Evolutionary conservation across 2,797 vertebrate genomes (phyloP), one percentile per base, ranked within the genome.

Genomic region (Adelosebastes latens): DNA sequence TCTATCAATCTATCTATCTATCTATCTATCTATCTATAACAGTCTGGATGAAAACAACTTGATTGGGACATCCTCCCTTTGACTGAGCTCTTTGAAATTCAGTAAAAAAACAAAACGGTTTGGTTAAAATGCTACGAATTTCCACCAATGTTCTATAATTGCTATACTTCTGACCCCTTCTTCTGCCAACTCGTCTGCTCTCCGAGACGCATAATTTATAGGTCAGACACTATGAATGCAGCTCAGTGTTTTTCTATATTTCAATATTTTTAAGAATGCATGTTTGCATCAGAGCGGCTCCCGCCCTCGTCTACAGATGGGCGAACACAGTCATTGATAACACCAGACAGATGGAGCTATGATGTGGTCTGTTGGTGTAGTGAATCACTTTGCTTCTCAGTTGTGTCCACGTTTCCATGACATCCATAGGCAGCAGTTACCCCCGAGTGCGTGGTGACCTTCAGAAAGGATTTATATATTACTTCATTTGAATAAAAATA

Each of bases 321-420:
- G 4, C 16, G 76, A 71, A 34, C 78, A 11, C 68, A 62, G 82
- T 68, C 83, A 59, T 31, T 6, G 56, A 53, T 49, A 63, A 8
- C 24, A 46, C 24, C 65, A 53, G 59, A 75, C 87, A 84, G 82
- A 88, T 75, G 83, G 84, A 85, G 75, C 70, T 1, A 25, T 79
- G 72, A 39, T 81, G 72, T 24, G 79, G 59, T 78, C 27, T 32
- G 84, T n/a, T 42, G 77, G 72, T 55, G 31, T 13, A 11, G 73
- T 80, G 82, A 89, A 53, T 88, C 86, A 74, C 60, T 78, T 6
- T 6, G 61, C 72, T 60, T 34, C 80, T 84, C 32, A 27, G 71
- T 65, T 65, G 77, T 31, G 6, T 66, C 75, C 18, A 20, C 1
- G 55, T 79, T 82, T 79, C 79, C 63, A 72, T 79, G 74, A 74